Conservation (phyloP, 1,140 invertebrate genomes). For the Drosophila equinoxialis region DNA sequence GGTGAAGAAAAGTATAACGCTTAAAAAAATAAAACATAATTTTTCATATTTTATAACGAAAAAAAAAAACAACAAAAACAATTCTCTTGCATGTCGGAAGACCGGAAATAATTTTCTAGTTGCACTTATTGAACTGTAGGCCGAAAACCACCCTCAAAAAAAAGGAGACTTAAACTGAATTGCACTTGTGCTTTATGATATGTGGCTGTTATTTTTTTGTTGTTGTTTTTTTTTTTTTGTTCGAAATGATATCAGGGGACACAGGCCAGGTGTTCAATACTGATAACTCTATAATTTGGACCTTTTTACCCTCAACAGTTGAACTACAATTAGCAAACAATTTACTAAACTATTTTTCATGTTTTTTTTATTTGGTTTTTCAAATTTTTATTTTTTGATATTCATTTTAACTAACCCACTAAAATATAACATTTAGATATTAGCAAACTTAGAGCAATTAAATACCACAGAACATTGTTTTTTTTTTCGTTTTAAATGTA, state of each 20-base stretch:
- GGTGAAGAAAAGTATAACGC: conserved; percentile 57
- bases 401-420: conserved; percentile 71
- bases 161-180: conserved; percentile 18
- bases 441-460: conserved; percentile 81
- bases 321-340: conserved; percentile 58
- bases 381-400: conserved; percentile 65
- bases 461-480: conserved; percentile 80
- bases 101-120: conserved; percentile 81
- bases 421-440: conserved; percentile 78
- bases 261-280: conserved; percentile 77
- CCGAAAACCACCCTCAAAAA: conserved; percentile 51
- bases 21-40: conserved; percentile 75
- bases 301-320: conserved; percentile 52
- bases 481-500: conserved; percentile 46
- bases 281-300: conserved; percentile 74
- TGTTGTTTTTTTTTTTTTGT: conserved; percentile 13
- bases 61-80: conserved; percentile 29
- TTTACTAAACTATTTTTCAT: background rate
- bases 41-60: conserved; percentile 42
- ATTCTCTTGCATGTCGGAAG: conserved; percentile 62
- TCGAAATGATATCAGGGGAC: conserved; percentile 56
- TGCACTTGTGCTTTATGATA: conserved; percentile 68
- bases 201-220: conserved; percentile 44
- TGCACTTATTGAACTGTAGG: conserved; percentile 24
- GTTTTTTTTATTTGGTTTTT: conserved; percentile 40